Percentiles rank a stretch among this genome's conserved stretches.
Conservation (phyloP, 2,797 vertebrate species). For the Enteromius paludinosus region DNA sequence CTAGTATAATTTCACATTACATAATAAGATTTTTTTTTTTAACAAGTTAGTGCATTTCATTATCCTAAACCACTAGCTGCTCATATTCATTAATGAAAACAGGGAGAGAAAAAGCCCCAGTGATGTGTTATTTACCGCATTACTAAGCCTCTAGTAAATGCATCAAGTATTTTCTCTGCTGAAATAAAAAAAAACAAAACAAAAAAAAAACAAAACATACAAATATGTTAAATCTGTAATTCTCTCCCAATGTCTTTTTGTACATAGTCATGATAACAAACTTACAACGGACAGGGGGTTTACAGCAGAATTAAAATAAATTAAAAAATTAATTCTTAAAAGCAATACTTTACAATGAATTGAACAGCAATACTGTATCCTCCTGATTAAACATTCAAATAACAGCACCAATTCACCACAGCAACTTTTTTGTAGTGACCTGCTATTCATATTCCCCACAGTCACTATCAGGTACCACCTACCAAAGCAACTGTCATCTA, state of each 20-base stretch:
- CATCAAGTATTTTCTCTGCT: slow-evolving; percentile 78
- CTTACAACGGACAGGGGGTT: slow-evolving; percentile 69
- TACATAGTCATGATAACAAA: slow-evolving; percentile 80
- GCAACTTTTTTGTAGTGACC: slow-evolving; percentile 26
- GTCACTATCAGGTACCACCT: slow-evolving; percentile 34
- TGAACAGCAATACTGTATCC: slow-evolving; percentile 79
- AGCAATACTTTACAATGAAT: slow-evolving; percentile 79
- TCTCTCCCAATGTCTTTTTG: slow-evolving; percentile 80
- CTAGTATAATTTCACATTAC: slow-evolving; percentile 84
- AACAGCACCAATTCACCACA: slow-evolving; percentile 71
- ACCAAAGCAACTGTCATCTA: slow-evolving; percentile 20
- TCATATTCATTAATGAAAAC: slow-evolving; percentile 77
- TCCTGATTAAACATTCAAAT: slow-evolving; percentile 66
- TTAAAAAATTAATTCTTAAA: slow-evolving; percentile 71
- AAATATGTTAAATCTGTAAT: slow-evolving; percentile 75
- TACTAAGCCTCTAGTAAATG: slow-evolving; percentile 79
- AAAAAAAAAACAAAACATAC: slow-evolving; percentile 74
- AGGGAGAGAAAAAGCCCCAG: slow-evolving; percentile 72
- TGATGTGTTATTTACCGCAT: slow-evolving; percentile 81
- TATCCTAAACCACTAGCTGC: slow-evolving; percentile 83
- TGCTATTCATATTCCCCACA: slow-evolving; percentile 11
- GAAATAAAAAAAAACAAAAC: slow-evolving; percentile 75
- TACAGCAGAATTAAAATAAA: slow-evolving; percentile 81
- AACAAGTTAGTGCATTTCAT: slow-evolving; percentile 85
- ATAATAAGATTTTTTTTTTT: slow-evolving; percentile 72